phyloP scores from a whole-genome alignment of 2,797 vertebrate species.

The Distichodus sexfasciatus region DNA sequence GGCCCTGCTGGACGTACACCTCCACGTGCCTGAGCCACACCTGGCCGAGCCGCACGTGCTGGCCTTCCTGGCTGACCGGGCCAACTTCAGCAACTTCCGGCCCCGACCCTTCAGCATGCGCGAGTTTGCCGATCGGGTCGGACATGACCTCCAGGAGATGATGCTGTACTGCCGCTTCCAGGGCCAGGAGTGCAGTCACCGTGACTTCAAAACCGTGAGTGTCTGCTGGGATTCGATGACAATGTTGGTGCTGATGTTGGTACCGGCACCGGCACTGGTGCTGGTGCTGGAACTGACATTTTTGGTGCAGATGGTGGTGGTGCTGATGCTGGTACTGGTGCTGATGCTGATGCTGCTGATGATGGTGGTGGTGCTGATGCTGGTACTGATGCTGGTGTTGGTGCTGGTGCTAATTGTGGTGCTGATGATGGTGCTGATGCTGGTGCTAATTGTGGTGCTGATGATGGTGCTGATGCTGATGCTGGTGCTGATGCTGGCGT shows the following conservation, averaged over 20 bases:
- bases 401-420: no score
- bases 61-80: constrained; percentile 81
- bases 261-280: no score
- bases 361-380: no score
- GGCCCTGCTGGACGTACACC: constrained; percentile 90
- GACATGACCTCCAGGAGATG: constrained; percentile 96
- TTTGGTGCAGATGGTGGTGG: neutral
- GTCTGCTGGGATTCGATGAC: neutral
- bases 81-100: constrained; percentile 92
- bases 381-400: no score
- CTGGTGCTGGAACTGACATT: no score
- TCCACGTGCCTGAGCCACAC: constrained; percentile 87
- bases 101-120: constrained; percentile 95
- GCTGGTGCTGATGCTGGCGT: no score
- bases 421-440: no score
- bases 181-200: constrained; percentile 88
- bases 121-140: constrained; percentile 92
- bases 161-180: constrained; percentile 97
- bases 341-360: no score
- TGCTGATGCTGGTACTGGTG: no score
- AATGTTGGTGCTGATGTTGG: neutral
- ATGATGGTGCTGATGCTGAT: no score
- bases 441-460: no score
- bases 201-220: constrained; percentile 98
- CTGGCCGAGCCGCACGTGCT: constrained; percentile 88